Conservation (phyloP, 2,797 vertebrate genomes). For the Falco biarmicus region DNA sequence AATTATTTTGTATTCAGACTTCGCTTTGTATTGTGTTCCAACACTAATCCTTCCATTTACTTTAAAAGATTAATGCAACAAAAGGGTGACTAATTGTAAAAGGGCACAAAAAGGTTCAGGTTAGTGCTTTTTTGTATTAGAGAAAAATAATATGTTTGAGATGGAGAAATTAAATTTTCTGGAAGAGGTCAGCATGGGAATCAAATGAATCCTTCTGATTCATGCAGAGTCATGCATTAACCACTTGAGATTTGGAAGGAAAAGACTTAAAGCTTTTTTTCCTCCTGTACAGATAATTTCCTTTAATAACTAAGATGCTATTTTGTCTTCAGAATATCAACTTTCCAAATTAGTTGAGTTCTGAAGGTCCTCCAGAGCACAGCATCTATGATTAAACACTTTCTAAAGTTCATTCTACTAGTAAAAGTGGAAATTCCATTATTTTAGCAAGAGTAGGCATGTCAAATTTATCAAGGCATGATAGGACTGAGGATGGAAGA, state of each 20-base stretch:
- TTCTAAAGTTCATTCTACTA: constrained; percentile 66
- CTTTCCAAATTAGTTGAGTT: constrained; percentile 74
- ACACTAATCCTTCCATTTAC: constrained; percentile 49
- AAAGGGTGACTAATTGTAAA: constrained; percentile 66
- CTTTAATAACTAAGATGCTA: constrained; percentile 72
- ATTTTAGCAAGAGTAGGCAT: constrained; percentile 63
- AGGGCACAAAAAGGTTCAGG: neutral
- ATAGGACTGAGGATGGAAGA: neutral
- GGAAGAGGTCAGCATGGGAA: constrained; percentile 70
- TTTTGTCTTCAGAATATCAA: constrained; percentile 75
- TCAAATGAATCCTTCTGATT: constrained; percentile 73
- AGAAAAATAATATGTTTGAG: constrained; percentile 65
- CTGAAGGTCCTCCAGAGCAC: constrained; percentile 68
- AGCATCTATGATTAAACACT: constrained; percentile 74
- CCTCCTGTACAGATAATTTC: constrained; percentile 75
- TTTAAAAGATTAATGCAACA: constrained; percentile 56
- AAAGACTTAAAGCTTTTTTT: constrained; percentile 63
- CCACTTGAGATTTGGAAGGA: constrained; percentile 76
- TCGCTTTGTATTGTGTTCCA: constrained; percentile 45
- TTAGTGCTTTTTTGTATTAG: constrained; percentile 50
- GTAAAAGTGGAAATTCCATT: constrained; percentile 63
- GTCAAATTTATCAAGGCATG: constrained; percentile 53
- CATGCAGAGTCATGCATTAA: constrained; percentile 80
- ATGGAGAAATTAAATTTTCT: constrained; percentile 73
- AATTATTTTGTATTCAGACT: constrained; percentile 33